phyloP scores from a whole-genome alignment of 2,888 invertebrate species.

The Caenorhabditis drosophilae region DNA sequence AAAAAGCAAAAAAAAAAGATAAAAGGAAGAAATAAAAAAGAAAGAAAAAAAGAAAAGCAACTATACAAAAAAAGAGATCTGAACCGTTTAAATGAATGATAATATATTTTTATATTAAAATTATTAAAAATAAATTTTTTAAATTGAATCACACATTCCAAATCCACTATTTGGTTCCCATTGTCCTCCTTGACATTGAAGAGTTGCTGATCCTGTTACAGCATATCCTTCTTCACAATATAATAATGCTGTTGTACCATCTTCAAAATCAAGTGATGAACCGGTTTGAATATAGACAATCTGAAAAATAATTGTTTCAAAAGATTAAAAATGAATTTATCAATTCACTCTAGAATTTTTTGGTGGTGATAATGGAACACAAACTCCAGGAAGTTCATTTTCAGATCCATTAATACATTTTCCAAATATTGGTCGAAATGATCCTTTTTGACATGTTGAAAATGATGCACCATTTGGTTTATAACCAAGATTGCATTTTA shows the following conservation, averaged over 20 bases:
- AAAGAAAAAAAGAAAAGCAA: too few species aligned
- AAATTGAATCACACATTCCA: slow-evolving; percentile 41
- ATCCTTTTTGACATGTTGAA: slow-evolving; percentile 40
- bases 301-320: slow-evolving; percentile 5
- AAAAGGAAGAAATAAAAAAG: too few species aligned
- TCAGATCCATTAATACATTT: slow-evolving; percentile 29
- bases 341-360: slow-evolving; percentile 31
- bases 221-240: slow-evolving; percentile 45
- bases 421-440: slow-evolving; percentile 48
- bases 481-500: slow-evolving; percentile 50
- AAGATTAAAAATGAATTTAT: background rate
- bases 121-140: background rate
- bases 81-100: slow-evolving; percentile 13
- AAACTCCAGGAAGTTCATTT: slow-evolving; percentile 15
- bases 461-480: slow-evolving; percentile 37
- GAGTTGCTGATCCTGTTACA: slow-evolving; percentile 44
- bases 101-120: background rate
- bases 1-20: too few species aligned
- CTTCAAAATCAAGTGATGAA: slow-evolving; percentile 33
- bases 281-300: slow-evolving; percentile 47
- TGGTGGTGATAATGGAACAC: slow-evolving; percentile 40
- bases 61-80: slow-evolving; percentile 20
- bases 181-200: slow-evolving; percentile 29
- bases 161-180: slow-evolving; percentile 41
- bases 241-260: slow-evolving; percentile 47